Evolutionary conservation across 2,888 invertebrate species (phyloP), one percentile per base, ranked within the genome.

Genomic region (Trilocha varians): DNA sequence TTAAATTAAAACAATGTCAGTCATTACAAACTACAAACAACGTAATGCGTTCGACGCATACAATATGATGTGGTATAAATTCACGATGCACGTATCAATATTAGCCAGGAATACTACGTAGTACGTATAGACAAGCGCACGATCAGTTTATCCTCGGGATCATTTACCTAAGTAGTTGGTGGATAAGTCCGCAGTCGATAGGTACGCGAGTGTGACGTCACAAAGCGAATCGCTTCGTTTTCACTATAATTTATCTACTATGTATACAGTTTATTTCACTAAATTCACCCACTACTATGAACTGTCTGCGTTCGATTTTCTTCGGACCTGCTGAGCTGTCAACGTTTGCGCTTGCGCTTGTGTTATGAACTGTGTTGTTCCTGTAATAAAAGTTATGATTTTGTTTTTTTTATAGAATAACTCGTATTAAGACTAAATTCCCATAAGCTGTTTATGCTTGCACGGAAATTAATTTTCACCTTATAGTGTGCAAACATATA

Each of bases 271-370:
- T 35, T 33, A 18, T 36, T 39, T 16, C 8, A 36, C 39, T 40
- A 38, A 33, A 35, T n/a, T 17, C 36, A 36, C 13, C 51, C 42
- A 56, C 65, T 63, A 78, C 82, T 83, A 84, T 68, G 83, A 84
- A 65, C 83, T 83, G 64, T 85, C 85, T 32, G 83, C 72, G 55
- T 84, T 84, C n/a, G 85, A 85, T 78, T 85, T 84, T 62, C 85
- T 72, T 45, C 85, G 62, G 53, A 82, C 82, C 56, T 83, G 84
- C 32, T 83, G 84, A 33, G 79, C 68, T 41, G 70, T 79, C 44
- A 84, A 49, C 36, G 76, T 72, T 50, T 80, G 80, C 43, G 77
- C 72, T 50, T 78, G 80, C 41, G 78, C 73, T 53, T 83, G 83
- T 13, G 74, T 74, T 57, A 84, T 80, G 59, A 78, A 85, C 49